Evolutionary conservation across 2,888 invertebrate genomes (phyloP), one percentile per base, ranked within the genome.

Genomic region (Molorchus minor): DNA sequence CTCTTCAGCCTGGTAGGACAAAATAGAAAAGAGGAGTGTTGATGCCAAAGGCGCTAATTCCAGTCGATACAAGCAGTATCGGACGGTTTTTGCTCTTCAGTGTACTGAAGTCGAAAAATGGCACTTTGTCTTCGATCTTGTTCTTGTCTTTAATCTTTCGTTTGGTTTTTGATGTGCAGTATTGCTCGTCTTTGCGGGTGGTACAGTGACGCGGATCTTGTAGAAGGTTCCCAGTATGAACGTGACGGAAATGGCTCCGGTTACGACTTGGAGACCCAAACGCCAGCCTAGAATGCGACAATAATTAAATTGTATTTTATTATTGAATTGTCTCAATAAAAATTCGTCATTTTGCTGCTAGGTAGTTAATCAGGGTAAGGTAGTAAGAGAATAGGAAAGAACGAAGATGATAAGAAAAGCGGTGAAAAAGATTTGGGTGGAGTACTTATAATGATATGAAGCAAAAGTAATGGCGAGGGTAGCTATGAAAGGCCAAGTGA

Each of bases 221-320:
- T 94, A 94, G 81, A 93, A 91, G 3, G 92, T 92, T 51, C 93
- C 94, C 21, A 94, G 84, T 73, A 94, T 89, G 78, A 94, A 93
- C 0, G 93, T 92, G 44, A 90, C 83, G 71, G 93, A 91, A 33
- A 93, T 88, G 12, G 90, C 88, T 41, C 91, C 92, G n/a, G 94
- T 93, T 30, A 94, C 89, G 25, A 91, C 90, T 80, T 94, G 94
- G 17, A 94, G 85, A 33, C 93, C 93, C 63, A 92, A 81, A 67
- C 92, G 87, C 93, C 93, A 94, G 33, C 90, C 89, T 53, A 92
- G 85, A 64, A 88, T 92, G 82, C 40, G 67, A 69, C 4, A 41
- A 45, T 58, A 38, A 47, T 10, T n/a, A 33, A 8, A 8, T 5
- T 25, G 25, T 4, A 5, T 25, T 8, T 5, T 25, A 8, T 25